These are phyloP conservation scores for Drosophila paracracens DNA, from an alignment of 2,888 invertebrate species.

Conservation along the genomic window DNA sequence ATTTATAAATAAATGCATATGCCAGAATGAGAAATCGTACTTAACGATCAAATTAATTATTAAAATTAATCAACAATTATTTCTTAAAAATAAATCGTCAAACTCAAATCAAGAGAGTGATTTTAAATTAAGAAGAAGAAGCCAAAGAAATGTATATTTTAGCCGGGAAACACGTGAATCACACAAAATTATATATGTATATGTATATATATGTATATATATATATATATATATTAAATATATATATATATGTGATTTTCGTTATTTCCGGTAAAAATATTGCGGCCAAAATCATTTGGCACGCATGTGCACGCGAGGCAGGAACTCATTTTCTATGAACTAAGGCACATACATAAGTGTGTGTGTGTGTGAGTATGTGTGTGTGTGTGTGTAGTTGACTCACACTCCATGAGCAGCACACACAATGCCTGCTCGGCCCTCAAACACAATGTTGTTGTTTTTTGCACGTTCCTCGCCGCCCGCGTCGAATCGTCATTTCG, in stretches of 20 bases:
- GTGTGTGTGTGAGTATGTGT: not conserved
- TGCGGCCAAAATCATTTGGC: slow-evolving; percentile 61
- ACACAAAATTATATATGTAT: not conserved
- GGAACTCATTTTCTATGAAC: slow-evolving; percentile 39
- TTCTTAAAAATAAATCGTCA: not conserved
- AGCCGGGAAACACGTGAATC: not conserved
- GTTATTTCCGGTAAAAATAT: not conserved
- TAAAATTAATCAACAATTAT: not conserved
- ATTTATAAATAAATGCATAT: not conserved
- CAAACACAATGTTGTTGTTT: slow-evolving; percentile 60
- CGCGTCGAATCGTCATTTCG: slow-evolving; percentile 63
- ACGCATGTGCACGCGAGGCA: slow-evolving; percentile 61
- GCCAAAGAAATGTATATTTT: not conserved
- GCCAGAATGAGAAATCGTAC: accelerated
- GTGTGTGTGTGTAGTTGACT: slow-evolving; percentile 1
- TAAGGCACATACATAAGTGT: not conserved
- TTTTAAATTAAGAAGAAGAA: not conserved
- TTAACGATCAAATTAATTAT: not conserved
- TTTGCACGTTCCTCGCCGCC: slow-evolving; percentile 71
- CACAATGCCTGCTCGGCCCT: slow-evolving; percentile 9
- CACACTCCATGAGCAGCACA: slow-evolving; percentile 5
- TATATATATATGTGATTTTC: not conserved
- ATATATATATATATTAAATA: not conserved
- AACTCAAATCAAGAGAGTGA: not conserved
- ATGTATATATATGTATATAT: too few relatives aligned